These are phyloP conservation scores for Trialeurodes vaporariorum DNA, from an alignment of 1,140 invertebrate genomes.

Conservation along the genomic window DNA sequence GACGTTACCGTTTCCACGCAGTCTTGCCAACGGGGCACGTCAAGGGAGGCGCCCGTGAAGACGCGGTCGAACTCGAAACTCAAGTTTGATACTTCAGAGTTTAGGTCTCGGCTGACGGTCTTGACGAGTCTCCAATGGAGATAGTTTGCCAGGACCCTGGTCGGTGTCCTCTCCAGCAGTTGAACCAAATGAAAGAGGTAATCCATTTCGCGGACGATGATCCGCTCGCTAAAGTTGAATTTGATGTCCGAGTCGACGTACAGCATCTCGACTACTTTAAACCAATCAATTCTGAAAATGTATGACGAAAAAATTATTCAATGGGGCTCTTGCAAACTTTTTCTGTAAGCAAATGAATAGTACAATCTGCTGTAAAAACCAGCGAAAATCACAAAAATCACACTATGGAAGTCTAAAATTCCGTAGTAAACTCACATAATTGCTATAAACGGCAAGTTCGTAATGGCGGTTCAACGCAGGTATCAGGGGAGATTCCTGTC, in stretches of 20 bases:
- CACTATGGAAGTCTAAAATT: too few species aligned
- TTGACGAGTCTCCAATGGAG: constrained; percentile 43
- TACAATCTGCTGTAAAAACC: too few species aligned
- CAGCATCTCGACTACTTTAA: constrained; percentile 21
- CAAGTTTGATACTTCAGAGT: constrained; percentile 34
- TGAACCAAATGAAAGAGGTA: constrained; percentile 25
- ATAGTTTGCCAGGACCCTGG: constrained; percentile 38
- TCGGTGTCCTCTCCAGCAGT: constrained; percentile 24
- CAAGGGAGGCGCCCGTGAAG: constrained; percentile 30
- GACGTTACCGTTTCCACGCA: constrained; percentile 43
- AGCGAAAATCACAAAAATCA: too few species aligned
- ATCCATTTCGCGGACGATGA: constrained; percentile 29
- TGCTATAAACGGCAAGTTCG: too few species aligned
- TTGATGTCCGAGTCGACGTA: constrained; percentile 20
- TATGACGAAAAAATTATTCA: neutral
- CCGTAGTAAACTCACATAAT: too few species aligned
- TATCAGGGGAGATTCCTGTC: too few species aligned
- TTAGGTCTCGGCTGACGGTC: constrained; percentile 36
- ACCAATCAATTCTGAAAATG: constrained; percentile 27
- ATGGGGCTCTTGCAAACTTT: too few species aligned
- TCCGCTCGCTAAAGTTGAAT: constrained; percentile 22
- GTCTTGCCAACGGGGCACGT: constrained; percentile 37
- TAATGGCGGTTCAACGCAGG: too few species aligned
- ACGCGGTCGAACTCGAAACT: constrained; percentile 38
- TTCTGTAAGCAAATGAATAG: too few species aligned